Evolutionary conservation across 2,888 invertebrate genomes (phyloP).

Genomic region (Formica aserva): DNA sequence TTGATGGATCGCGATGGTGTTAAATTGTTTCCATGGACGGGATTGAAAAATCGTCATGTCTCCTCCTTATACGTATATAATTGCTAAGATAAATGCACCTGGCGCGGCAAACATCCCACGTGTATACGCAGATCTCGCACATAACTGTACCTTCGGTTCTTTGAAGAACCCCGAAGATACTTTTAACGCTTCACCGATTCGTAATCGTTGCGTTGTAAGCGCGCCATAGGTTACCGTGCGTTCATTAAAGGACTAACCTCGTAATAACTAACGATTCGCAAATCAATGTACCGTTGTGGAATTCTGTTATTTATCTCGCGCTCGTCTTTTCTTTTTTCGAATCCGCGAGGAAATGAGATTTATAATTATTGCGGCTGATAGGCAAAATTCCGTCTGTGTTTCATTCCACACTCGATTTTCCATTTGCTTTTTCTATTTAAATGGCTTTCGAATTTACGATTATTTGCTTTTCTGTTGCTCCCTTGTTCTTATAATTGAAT

Average conservation of each 20-base stretch:
- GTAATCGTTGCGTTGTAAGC: constrained; percentile 59
- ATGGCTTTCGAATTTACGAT: constrained; percentile 22
- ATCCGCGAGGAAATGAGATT: constrained; percentile 4
- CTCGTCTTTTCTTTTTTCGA: not conserved
- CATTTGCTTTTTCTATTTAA: not conserved
- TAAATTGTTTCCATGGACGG: constrained; percentile 42
- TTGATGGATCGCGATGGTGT: not conserved
- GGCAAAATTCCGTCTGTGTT: constrained; percentile 16
- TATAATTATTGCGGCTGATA: constrained; percentile 1
- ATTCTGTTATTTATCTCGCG: constrained; percentile 46
- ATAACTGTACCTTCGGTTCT: constrained; percentile 73
- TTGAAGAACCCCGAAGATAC: constrained; percentile 65
- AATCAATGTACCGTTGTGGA: constrained; percentile 62
- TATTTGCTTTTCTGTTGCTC: not conserved
- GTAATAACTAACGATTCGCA: constrained; percentile 58
- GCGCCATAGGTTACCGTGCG: constrained; percentile 43
- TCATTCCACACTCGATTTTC: constrained; percentile 28
- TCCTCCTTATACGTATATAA: constrained; percentile 37
- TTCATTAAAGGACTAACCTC: constrained; percentile 67
- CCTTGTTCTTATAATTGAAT: constrained; percentile 28
- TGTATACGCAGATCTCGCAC: constrained; percentile 47
- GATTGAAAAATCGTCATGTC: constrained; percentile 35
- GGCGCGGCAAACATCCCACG: constrained; percentile 47
- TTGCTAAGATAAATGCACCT: constrained; percentile 60
- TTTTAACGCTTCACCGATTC: constrained; percentile 74